Percentiles rank a stretch among this genome's conserved stretches.
Conservation (phyloP, 1,140 invertebrate species). For the Cydia strobilella region DNA sequence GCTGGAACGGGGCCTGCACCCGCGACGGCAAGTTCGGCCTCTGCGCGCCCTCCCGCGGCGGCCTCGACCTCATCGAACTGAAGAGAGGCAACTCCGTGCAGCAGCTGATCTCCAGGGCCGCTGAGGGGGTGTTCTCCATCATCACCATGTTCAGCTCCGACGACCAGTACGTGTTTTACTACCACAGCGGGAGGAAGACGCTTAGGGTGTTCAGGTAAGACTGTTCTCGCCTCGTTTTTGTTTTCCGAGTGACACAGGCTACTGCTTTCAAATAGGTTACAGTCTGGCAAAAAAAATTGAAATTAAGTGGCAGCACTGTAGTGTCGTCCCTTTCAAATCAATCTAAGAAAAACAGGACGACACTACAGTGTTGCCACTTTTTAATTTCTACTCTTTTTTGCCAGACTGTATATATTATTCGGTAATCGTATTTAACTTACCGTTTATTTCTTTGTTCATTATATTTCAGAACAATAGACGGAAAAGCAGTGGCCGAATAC, state of each 20-base stretch:
- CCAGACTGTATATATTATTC: too few relatives aligned
- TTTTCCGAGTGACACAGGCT: too few relatives aligned
- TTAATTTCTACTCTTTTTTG: too few relatives aligned
- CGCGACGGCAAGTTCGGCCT: slow-evolving; percentile 95
- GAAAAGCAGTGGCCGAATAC: slow-evolving; percentile 95
- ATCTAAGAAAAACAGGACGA: too few relatives aligned
- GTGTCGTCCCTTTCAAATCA: too few relatives aligned
- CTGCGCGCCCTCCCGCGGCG: slow-evolving; percentile 95
- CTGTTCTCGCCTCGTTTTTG: slow-evolving; percentile 6
- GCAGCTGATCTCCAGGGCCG: slow-evolving; percentile 92
- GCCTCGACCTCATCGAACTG: slow-evolving; percentile 93
- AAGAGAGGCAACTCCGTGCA: slow-evolving; percentile 90
- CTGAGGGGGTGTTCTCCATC: slow-evolving; percentile 98
- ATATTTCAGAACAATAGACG: slow-evolving; percentile 87
- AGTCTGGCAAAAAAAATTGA: too few relatives aligned
- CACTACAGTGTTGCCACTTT: too few relatives aligned
- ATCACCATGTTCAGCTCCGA: slow-evolving; percentile 96
- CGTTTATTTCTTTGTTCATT: slow-evolving; percentile 13
- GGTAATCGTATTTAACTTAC: too few relatives aligned
- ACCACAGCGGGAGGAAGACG: slow-evolving; percentile 96
- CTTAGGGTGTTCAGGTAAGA: slow-evolving; percentile 92
- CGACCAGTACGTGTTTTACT: slow-evolving; percentile 97
- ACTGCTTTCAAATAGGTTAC: too few relatives aligned
- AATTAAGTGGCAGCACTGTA: too few relatives aligned
- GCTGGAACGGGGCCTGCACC: slow-evolving; percentile 92